phyloP scores from a whole-genome alignment of 2,888 invertebrate genomes.

The Alloplasta piceator region DNA sequence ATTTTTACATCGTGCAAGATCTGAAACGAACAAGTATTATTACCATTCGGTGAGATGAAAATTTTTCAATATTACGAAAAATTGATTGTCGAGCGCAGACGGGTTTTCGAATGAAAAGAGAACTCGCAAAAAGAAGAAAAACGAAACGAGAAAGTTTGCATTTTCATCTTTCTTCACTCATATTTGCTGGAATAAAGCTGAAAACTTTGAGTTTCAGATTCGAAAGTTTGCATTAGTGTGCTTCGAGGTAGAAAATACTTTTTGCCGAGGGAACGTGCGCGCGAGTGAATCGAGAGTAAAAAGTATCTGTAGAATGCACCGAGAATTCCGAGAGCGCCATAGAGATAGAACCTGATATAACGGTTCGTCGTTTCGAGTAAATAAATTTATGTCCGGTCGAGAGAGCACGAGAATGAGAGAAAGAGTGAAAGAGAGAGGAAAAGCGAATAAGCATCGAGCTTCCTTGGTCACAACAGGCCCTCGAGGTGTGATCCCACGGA shows the following conservation, averaged over 20 bases:
- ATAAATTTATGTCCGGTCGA: conserved; percentile 21
- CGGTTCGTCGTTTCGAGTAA: conserved; percentile 23
- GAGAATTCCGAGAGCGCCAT: not conserved
- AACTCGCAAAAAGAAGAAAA: not conserved
- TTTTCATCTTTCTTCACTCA: not conserved
- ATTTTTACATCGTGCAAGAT: too few relatives aligned
- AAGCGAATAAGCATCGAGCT: not conserved
- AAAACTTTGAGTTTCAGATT: not conserved
- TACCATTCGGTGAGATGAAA: not conserved
- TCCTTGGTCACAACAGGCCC: conserved; percentile 33
- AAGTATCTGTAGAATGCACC: not conserved
- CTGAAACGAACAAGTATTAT: too few relatives aligned
- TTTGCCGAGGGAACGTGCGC: not conserved
- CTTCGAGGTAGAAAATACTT: not conserved
- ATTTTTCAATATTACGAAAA: not conserved
- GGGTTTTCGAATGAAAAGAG: not conserved
- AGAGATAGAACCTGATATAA: not conserved
- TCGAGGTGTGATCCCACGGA: conserved; percentile 38
- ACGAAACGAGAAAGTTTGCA: not conserved
- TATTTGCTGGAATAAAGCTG: not conserved
- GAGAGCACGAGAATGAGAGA: conserved; percentile 12
- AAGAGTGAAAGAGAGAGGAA: not conserved
- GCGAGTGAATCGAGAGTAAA: not conserved
- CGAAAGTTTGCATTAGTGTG: not conserved
- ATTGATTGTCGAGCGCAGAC: too few relatives aligned